Base-by-base conservation (phyloP, 2,888 invertebrate species). In the Phortica magna region DNA sequence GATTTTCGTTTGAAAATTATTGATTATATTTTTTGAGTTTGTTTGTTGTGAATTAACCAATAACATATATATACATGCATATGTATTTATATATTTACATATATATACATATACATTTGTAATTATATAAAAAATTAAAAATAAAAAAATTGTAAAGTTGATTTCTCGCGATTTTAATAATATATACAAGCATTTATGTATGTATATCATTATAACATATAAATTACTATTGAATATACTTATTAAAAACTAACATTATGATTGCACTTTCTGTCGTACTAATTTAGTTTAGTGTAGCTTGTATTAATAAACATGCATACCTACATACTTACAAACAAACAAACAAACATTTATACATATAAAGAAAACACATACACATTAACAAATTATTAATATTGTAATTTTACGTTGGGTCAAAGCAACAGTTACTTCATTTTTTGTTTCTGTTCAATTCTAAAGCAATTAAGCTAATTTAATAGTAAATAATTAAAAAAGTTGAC, bases 221-320 rank as follows among this genome's bases (percentile, higher is more conserved):
- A 57, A 9, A 48, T 48, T 12, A 48, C 9, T 48, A 9, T 9
- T 65, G 39, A 12, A 39, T 65, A 65, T 9, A 10, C n/a, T 7
- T 57, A 59, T 65, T 65, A n/a, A 65, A 65, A 65, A 39, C 61
- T 10, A 19, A 61, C 61, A 61, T 19, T 76, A 65, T 65, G 22
- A 39, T 39, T 65, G 31, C 39, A 31, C 65, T 41, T 39, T 41
- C 39, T 59, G 75, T 68, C 73, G 78, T 75, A 76, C 43, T 76
- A 55, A 79, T 48, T 61, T 78, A 78, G 77, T 53, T 77, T 81
- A 81, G 81, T 64, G 68, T 80, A 81, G 79, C 75, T 74, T 68
- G 39, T 55, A 71, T 42, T 5, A 59, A 72, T 31, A 64, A 10
- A 73, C 39, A 2, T 19, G 41, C 48, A 59, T 19, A 59, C 19